Evolutionary conservation across 2,113 vertebrate genomes (phyloP).

Genomic region (Microtus richardsoni): DNA sequence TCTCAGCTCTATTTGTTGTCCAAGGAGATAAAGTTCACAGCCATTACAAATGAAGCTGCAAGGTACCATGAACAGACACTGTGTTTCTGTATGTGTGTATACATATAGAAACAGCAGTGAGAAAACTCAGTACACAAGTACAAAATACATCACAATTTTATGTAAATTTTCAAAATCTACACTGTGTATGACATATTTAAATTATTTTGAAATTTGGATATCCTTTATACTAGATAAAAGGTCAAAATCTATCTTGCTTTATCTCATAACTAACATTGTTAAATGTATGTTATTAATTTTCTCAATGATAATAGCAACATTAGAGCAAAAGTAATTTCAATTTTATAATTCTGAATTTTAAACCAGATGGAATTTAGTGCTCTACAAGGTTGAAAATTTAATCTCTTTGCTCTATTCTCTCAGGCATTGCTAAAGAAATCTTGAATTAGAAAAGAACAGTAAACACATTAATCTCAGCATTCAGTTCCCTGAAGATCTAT

Average conservation of each 20-base stretch:
- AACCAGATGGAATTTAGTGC: background rate
- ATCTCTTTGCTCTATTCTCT: background rate
- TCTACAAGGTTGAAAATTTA: background rate
- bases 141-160: background rate
- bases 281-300: background rate
- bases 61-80: background rate
- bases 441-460: constrained; percentile 53
- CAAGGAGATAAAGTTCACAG: background rate
- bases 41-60: background rate
- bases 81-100: background rate
- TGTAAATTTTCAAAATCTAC: background rate
- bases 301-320: background rate
- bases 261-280: background rate
- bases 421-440: constrained; percentile 48
- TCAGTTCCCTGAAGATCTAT: background rate
- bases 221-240: background rate
- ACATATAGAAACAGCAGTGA: background rate
- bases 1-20: background rate
- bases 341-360: background rate
- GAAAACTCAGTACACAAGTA: background rate
- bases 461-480: constrained; percentile 42
- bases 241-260: background rate
- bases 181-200: background rate
- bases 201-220: background rate
- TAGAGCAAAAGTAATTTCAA: background rate